Evolutionary conservation across 2,888 invertebrate species (phyloP).

Genomic region (Boloria selene): DNA sequence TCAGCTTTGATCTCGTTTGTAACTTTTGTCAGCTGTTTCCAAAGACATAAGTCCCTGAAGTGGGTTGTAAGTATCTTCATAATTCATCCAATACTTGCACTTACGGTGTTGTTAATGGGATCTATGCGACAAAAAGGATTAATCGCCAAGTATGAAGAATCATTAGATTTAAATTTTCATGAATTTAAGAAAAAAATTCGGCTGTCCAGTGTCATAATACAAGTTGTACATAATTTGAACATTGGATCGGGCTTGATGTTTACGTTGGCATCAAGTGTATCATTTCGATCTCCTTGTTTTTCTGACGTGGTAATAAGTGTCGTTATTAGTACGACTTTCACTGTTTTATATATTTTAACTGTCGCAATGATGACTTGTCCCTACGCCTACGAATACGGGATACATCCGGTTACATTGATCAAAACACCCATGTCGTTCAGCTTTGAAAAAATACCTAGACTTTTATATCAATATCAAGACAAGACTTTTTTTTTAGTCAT

Average conservation of each 20-base stretch:
- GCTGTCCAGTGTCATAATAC: slow-evolving; percentile 48
- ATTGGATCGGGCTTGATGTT: slow-evolving; percentile 61
- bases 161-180: slow-evolving; percentile 57
- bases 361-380: slow-evolving; percentile 65
- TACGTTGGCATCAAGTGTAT: slow-evolving; percentile 54
- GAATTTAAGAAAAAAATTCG: slow-evolving; percentile 48
- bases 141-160: slow-evolving; percentile 54
- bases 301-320: slow-evolving; percentile 59
- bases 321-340: slow-evolving; percentile 46
- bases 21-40: slow-evolving; percentile 58
- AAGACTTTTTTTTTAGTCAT: slow-evolving; percentile 55
- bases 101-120: slow-evolving; percentile 56
- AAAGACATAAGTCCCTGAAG: slow-evolving; percentile 50
- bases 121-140: slow-evolving; percentile 71
- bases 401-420: slow-evolving; percentile 45
- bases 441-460: slow-evolving; percentile 62
- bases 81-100: slow-evolving; percentile 52
- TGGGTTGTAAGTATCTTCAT: slow-evolving; percentile 50
- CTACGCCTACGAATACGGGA: slow-evolving; percentile 53
- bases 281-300: slow-evolving; percentile 66
- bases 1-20: slow-evolving; percentile 53
- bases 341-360: slow-evolving; percentile 50
- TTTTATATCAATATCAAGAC: slow-evolving; percentile 54
- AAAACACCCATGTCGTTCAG: slow-evolving; percentile 48
- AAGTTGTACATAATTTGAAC: slow-evolving; percentile 53